These are phyloP conservation scores for Hypolimnas misippus DNA, from an alignment of 2,888 invertebrate genomes.

Conservation along the genomic window DNA sequence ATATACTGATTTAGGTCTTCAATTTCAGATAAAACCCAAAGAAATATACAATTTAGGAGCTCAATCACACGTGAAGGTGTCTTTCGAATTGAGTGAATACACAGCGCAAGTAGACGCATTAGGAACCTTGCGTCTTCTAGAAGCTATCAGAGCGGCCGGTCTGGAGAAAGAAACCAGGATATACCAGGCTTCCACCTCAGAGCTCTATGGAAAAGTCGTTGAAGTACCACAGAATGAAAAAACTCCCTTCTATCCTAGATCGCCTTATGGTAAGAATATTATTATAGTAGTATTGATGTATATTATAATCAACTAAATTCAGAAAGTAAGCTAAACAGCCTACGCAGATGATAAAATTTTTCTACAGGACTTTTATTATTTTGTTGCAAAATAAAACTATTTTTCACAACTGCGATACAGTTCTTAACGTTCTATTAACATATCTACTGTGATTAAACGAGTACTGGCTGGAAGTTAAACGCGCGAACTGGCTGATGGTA, in stretches of 20 bases:
- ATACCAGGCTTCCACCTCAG: constrained; percentile 98
- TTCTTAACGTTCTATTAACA: too few relatives aligned
- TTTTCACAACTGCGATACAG: too few relatives aligned
- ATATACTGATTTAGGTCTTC: background rate
- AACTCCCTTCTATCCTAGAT: constrained; percentile 97
- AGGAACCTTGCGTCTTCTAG: constrained; percentile 95
- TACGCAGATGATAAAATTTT: too few relatives aligned
- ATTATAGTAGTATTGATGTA: too few relatives aligned
- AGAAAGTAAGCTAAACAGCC: too few relatives aligned
- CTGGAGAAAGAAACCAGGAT: constrained; percentile 92
- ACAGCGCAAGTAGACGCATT: constrained; percentile 99
- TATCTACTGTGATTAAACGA: too few relatives aligned
- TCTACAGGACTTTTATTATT: too few relatives aligned
- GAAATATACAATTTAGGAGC: constrained; percentile 99
- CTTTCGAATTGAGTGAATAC: constrained; percentile 99
- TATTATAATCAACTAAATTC: too few relatives aligned
- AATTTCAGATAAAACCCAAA: constrained; percentile 86
- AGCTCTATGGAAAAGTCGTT: constrained; percentile 96
- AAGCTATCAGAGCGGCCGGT: constrained; percentile 95
- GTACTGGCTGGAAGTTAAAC: too few relatives aligned
- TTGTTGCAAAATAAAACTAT: too few relatives aligned
- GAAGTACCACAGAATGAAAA: constrained; percentile 97
- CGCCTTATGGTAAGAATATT: constrained; percentile 97
- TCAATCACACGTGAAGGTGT: constrained; percentile 99
- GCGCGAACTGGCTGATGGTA: too few relatives aligned